Evolutionary conservation across 2,888 invertebrate species (phyloP).

Genomic region (Timandra comae): DNA sequence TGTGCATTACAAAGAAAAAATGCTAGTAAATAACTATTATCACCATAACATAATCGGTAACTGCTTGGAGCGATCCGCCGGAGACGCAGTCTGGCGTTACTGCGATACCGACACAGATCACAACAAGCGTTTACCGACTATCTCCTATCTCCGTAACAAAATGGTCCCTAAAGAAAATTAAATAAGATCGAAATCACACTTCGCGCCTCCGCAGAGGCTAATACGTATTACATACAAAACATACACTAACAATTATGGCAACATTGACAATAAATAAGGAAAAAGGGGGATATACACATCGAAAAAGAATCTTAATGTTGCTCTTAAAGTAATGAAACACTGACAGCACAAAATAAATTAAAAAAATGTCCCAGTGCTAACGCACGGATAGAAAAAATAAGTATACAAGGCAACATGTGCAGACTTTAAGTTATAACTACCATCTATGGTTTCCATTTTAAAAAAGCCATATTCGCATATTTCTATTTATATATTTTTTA

Average conservation of each 20-base stretch:
- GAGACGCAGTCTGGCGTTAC: constrained; percentile 56
- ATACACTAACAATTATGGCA: constrained; percentile 76
- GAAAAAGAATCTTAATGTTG: constrained; percentile 35
- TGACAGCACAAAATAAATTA: constrained; percentile 65
- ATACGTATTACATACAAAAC: constrained; percentile 69
- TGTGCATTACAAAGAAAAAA: constrained; percentile 65
- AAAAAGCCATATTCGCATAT: constrained; percentile 69
- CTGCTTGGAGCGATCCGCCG: constrained; percentile 31
- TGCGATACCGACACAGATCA: constrained; percentile 28
- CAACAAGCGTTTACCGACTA: constrained; percentile 34
- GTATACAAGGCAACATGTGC: constrained; percentile 75
- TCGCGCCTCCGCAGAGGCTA: constrained; percentile 54
- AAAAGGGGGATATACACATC: constrained; percentile 62
- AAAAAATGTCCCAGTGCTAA: constrained; percentile 46
- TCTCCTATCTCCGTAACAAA: constrained; percentile 54
- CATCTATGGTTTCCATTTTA: constrained; percentile 58
- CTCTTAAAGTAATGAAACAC: constrained; percentile 38
- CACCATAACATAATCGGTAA: constrained; percentile 50
- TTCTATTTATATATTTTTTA: constrained; percentile 33
- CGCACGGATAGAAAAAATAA: constrained; percentile 63
- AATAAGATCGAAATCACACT: constrained; percentile 67
- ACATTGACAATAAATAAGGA: constrained; percentile 74
- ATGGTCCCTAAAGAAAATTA: constrained; percentile 72
- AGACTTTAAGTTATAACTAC: constrained; percentile 74
- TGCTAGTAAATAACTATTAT: constrained; percentile 61